phyloP scores from a whole-genome alignment of 2,797 vertebrate species.

The Margarornis squamiger region DNA sequence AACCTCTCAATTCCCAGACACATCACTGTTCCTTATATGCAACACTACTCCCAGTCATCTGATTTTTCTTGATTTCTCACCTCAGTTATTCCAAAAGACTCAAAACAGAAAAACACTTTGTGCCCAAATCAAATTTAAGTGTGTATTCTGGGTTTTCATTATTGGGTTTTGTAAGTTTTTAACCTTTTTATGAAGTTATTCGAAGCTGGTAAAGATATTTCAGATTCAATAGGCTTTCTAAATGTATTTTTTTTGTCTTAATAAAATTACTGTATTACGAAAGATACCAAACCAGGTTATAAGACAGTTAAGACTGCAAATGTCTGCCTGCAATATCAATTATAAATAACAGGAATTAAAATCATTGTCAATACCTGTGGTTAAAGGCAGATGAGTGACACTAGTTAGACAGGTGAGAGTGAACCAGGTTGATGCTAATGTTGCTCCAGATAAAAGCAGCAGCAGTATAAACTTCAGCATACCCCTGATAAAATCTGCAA shows the following conservation, averaged over 20 bases:
- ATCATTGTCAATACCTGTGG: constrained; percentile 80
- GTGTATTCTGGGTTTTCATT: neutral
- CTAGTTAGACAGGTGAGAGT: constrained; percentile 92
- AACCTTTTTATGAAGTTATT: neutral
- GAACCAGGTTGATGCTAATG: constrained; percentile 93
- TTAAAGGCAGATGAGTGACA: constrained; percentile 93
- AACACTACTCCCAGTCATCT: neutral
- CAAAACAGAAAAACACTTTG: neutral
- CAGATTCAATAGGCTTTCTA: neutral
- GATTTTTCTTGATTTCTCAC: neutral
- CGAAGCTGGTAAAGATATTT: neutral
- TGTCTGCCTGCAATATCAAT: neutral
- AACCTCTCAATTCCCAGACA: neutral
- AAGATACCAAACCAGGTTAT: neutral
- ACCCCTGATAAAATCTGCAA: constrained; percentile 96
- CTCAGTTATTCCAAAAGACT: neutral
- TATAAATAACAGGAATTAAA: neutral
- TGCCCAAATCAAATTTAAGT: neutral
- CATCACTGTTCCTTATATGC: neutral
- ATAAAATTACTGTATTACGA: neutral
- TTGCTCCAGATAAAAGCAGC: constrained; percentile 93
- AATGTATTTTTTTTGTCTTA: neutral
- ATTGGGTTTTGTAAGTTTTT: neutral
- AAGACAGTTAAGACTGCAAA: neutral
- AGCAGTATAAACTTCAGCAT: constrained; percentile 97